Percentiles rank a stretch among this genome's conserved stretches.
phyloP scores from a whole-genome alignment of 2,888 invertebrate species.

The Polydrusus pterygomalis region DNA sequence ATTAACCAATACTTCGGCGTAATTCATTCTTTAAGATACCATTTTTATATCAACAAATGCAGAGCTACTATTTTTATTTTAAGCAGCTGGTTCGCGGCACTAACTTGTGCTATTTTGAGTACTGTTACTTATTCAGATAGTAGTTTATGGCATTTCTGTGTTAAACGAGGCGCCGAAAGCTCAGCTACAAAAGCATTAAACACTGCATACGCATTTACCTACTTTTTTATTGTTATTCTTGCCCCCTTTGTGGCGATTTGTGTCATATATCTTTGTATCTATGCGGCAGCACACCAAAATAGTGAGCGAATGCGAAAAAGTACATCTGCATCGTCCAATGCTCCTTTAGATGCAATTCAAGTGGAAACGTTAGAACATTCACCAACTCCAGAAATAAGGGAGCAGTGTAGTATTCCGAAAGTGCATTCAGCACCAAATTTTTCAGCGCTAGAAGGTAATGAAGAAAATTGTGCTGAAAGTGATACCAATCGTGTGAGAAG shows the following conservation, averaged over 20 bases:
- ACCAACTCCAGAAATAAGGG: slow-evolving; percentile 54
- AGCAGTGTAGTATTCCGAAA: slow-evolving; percentile 62
- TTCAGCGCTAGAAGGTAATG: slow-evolving; percentile 58
- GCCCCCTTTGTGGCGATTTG: slow-evolving; percentile 79
- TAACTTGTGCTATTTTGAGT: slow-evolving; percentile 71
- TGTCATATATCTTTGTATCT: slow-evolving; percentile 84
- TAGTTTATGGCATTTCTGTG: slow-evolving; percentile 72
- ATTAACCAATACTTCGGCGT: slow-evolving; percentile 81
- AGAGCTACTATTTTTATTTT: slow-evolving; percentile 73
- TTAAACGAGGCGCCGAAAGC: slow-evolving; percentile 54
- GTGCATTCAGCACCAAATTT: slow-evolving; percentile 69
- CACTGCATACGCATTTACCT: slow-evolving; percentile 71
- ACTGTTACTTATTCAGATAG: slow-evolving; percentile 71
- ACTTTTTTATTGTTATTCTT: slow-evolving; percentile 72
- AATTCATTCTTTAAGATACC: slow-evolving; percentile 79
- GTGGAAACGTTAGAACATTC: slow-evolving; percentile 66
- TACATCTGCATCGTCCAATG: slow-evolving; percentile 73
- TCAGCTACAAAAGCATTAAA: slow-evolving; percentile 67
- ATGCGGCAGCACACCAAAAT: slow-evolving; percentile 84
- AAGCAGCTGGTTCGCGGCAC: slow-evolving; percentile 73
- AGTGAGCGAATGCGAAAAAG: slow-evolving; percentile 76
- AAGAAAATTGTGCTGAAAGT: slow-evolving; percentile 34
- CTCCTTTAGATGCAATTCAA: slow-evolving; percentile 71
- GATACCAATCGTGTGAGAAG: slow-evolving; percentile 71
- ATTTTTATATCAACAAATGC: slow-evolving; percentile 75